Base-by-base conservation (phyloP, 1,140 invertebrate species). In the Musca domestica region DNA sequence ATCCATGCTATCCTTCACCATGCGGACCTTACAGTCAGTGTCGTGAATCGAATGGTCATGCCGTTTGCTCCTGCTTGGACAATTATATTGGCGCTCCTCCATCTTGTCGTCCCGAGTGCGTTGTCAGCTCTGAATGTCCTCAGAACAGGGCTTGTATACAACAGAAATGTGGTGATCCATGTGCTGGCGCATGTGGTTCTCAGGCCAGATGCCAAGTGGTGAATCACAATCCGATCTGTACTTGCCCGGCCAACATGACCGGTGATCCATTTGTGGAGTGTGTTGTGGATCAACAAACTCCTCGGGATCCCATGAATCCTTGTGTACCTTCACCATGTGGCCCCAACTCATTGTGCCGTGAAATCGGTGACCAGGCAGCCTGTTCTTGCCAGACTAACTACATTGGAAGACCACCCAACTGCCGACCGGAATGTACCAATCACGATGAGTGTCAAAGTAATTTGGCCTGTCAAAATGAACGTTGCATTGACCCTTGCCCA, bases 181-280 rank as follows among this genome's bases (percentile, higher is more conserved):
- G 92, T 80, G 87, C 87, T n/a, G 90, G 90, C 25, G 88, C 89
- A 1, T 95, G 93, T 76, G 93, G 92, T n/a, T 74, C 88, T 2
- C 91, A 93, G 76, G 92, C 93, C 5, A 86, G 90, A 66, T 95
- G 93, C 72, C 86, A 91, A 75, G 92, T 93, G 3, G 87, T 94
- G 3, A 93, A 92, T 69, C 93, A 95, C 74, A 92, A 92, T 78
- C 91, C 93, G 0, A 91, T 93, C 61, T 94, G 92, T 76, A 91
- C 87, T 68, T 92, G 91, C 72, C 84, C 87, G 41, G 81, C 83
- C 49, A 89, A 90, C 48, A 90, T 88, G 74, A 90, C 88, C 5
- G 93, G 93, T 54, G 90, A 95, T 87, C 91, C 92, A 19, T 91
- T 93, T 72, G 83, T 86, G 0, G 84, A 84, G 65, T 93, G 92